These are phyloP conservation scores for Aradophagus sp. DNA, from an alignment of 1,140 invertebrate genomes.

Conservation along the genomic window DNA sequence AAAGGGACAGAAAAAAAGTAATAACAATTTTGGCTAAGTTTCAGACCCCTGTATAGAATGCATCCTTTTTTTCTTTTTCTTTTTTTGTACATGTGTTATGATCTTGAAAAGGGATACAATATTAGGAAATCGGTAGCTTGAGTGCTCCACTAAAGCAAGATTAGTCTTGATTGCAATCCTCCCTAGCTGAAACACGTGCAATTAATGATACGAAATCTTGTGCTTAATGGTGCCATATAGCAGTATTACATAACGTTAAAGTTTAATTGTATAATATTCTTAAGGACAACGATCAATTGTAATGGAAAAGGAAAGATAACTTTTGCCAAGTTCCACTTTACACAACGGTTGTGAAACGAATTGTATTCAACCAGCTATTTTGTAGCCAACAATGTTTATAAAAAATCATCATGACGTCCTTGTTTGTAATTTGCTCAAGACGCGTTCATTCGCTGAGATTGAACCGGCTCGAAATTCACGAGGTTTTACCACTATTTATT, in stretches of 20 bases:
- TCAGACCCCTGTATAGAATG: too few relatives aligned
- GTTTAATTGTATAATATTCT: conserved; percentile 1
- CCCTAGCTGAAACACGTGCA: too few relatives aligned
- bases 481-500: conserved; percentile 14
- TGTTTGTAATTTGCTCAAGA: conserved; percentile 47
- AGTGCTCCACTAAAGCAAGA: too few relatives aligned
- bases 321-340: conserved; percentile 5
- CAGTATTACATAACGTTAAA: conserved; percentile 16
- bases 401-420: conserved; percentile 4
- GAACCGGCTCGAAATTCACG: conserved; percentile 5
- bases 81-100: too few relatives aligned
- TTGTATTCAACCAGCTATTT: conserved; percentile 9
- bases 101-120: too few relatives aligned
- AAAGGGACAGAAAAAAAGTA: too few relatives aligned
- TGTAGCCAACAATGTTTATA: background rate
- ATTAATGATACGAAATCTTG: background rate
- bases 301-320: background rate
- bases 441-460: conserved; percentile 12
- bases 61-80: too few relatives aligned
- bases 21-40: too few relatives aligned
- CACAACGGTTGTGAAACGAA: background rate
- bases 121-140: too few relatives aligned
- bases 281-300: background rate
- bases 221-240: conserved; percentile 15
- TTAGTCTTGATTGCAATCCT: too few relatives aligned